Evolutionary conservation across 2,888 invertebrate genomes (phyloP).

Genomic region (Scaptomyza caliginosa): DNA sequence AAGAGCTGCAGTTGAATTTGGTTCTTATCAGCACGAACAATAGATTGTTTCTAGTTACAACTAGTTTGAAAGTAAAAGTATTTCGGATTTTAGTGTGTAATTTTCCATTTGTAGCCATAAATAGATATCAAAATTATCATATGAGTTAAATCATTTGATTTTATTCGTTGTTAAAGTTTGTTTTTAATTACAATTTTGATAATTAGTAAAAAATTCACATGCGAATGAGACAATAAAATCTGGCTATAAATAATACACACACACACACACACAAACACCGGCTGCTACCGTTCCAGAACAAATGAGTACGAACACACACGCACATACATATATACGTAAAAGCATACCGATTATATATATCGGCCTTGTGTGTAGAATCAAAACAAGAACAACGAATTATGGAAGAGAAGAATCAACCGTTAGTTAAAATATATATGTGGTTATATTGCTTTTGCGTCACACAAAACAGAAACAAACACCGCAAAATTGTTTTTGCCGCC

Average conservation of each 20-base stretch:
- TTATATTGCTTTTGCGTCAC: constrained; percentile 22
- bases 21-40: constrained; percentile 1
- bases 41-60: not conserved
- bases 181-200: too few relatives aligned
- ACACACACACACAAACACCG: constrained; percentile 1
- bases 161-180: too few relatives aligned
- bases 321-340: not conserved
- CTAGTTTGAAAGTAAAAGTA: too few relatives aligned
- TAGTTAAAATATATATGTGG: constrained; percentile 4
- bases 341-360: not conserved
- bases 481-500: constrained; percentile 24
- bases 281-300: constrained; percentile 9
- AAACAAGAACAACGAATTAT: too few relatives aligned
- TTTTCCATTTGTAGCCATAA: not conserved
- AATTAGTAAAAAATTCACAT: not conserved
- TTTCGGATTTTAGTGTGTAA: too few relatives aligned
- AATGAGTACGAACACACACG: too few relatives aligned
- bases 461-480: not conserved
- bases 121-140: too few relatives aligned
- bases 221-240: not conserved
- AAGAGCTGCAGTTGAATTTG: not conserved
- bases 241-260: constrained; percentile 17
- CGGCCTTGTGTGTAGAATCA: not conserved
- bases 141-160: not conserved
- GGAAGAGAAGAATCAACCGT: not conserved